phyloP scores from a whole-genome alignment of 2,113 vertebrate genomes.

The Podarcis cretensis region DNA sequence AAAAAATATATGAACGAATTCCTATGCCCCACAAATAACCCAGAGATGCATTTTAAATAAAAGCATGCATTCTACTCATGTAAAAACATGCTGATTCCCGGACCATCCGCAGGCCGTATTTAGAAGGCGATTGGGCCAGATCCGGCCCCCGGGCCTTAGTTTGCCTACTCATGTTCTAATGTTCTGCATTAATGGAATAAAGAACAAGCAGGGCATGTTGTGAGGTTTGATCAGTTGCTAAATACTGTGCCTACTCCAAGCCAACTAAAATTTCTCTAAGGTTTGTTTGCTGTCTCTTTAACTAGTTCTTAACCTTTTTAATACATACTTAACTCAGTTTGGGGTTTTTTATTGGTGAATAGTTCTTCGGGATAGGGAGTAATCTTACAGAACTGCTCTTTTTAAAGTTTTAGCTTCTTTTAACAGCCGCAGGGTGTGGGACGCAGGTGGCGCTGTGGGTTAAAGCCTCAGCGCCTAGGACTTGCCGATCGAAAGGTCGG shows the following conservation, averaged over 20 bases:
- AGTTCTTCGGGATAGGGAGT: neutral
- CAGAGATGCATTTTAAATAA: too few relatives aligned
- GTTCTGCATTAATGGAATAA: neutral
- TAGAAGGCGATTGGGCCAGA: too few relatives aligned
- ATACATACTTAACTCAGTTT: neutral
- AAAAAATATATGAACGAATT: too few relatives aligned
- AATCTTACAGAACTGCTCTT: neutral
- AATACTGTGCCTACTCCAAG: neutral
- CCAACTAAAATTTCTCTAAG: neutral
- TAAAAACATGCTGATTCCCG: too few relatives aligned
- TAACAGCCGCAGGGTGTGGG: neutral
- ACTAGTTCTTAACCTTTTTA: too few relatives aligned
- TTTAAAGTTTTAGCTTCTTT: neutral
- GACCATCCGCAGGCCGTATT: too few relatives aligned
- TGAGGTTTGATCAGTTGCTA: neutral
- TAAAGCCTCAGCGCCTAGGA: too few relatives aligned
- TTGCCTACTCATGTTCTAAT: neutral
- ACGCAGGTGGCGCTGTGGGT: too few relatives aligned
- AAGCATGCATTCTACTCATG: too few relatives aligned
- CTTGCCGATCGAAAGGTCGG: too few relatives aligned
- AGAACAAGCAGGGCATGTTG: neutral
- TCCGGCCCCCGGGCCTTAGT: too few relatives aligned
- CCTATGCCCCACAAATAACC: too few relatives aligned
- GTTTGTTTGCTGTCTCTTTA: neutral
- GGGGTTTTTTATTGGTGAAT: neutral